These are phyloP conservation scores for Cantharis nigra DNA, from an alignment of 2,888 invertebrate genomes.

Conservation along the genomic window DNA sequence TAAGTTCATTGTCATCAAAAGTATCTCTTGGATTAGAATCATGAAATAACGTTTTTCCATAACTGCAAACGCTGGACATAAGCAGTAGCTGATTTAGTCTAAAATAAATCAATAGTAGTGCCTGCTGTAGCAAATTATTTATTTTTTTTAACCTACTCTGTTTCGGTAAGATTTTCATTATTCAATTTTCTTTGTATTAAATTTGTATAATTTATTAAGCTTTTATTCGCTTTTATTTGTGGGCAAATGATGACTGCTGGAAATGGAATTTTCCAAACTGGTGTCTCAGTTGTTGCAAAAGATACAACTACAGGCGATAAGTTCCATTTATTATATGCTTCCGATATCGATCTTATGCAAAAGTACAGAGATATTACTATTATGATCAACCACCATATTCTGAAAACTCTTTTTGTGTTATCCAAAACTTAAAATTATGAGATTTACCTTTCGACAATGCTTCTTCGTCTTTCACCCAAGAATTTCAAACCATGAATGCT, in stretches of 20 bases:
- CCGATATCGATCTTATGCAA: conserved; percentile 63
- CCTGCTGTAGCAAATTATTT: not conserved
- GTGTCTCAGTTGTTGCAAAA: conserved; percentile 71
- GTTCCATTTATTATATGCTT: conserved; percentile 73
- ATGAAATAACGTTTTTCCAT: conserved; percentile 53
- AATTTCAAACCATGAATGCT: conserved; percentile 52
- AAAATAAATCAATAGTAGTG: not conserved
- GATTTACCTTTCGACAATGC: conserved; percentile 49
- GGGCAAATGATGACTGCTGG: conserved; percentile 61
- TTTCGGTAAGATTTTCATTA: conserved; percentile 54
- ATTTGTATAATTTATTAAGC: conserved; percentile 8
- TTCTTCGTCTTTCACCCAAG: conserved; percentile 49
- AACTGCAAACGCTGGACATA: conserved; percentile 11
- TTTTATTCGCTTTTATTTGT: conserved; percentile 63
- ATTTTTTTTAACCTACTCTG: conserved; percentile 57
- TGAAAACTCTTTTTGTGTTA: conserved; percentile 38
- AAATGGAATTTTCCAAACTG: conserved; percentile 64
- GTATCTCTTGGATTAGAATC: conserved; percentile 53
- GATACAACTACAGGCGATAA: conserved; percentile 74
- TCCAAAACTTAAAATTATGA: not conserved
- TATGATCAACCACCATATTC: conserved; percentile 66
- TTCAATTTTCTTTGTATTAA: conserved; percentile 34
- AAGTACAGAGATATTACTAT: conserved; percentile 54
- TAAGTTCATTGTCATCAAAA: conserved; percentile 59
- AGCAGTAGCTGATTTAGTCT: conserved; percentile 7